Conservation (phyloP, 2,797 vertebrate genomes). For the Leptatherina wallacei region DNA sequence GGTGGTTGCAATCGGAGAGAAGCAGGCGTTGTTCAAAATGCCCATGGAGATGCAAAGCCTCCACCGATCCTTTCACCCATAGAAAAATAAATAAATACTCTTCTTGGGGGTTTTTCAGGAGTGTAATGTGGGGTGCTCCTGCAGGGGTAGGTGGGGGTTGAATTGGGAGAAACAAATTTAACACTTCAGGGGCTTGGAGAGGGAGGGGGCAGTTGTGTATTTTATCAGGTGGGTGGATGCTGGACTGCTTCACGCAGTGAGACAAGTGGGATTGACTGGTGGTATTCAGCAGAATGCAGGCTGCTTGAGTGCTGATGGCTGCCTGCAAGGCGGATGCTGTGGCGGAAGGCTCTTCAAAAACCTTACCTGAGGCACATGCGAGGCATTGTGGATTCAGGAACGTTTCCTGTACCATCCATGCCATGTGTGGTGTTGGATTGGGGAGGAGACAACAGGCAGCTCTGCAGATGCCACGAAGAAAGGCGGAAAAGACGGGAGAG, state of each 20-base stretch:
- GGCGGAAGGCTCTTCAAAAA: constrained; percentile 66
- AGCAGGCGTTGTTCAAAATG: constrained; percentile 89
- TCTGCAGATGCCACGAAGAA: constrained; percentile 62
- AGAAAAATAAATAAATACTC: constrained; percentile 71
- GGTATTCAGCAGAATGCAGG: constrained; percentile 77
- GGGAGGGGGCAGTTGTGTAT: constrained; percentile 56
- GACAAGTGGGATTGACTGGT: constrained; percentile 84
- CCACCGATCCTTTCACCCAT: constrained; percentile 82
- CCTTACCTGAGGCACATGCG: constrained; percentile 72
- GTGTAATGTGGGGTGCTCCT: constrained; percentile 72
- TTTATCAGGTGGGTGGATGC: constrained; percentile 84
- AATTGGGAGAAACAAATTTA: constrained; percentile 79
- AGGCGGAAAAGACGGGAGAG: constrained; percentile 41
- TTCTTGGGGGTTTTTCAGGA: constrained; percentile 75
- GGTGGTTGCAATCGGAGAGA: constrained; percentile 89
- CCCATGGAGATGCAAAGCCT: constrained; percentile 87
- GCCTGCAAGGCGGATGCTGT: constrained; percentile 58
- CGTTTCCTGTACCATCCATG: constrained; percentile 51
- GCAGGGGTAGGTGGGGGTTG: constrained; percentile 75
- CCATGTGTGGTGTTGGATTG: constrained; percentile 60
- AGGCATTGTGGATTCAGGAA: constrained; percentile 73
- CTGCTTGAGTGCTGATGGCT: constrained; percentile 61
- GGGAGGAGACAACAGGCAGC: constrained; percentile 71
- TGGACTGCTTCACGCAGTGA: constrained; percentile 83
- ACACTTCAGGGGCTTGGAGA: constrained; percentile 83